Base-by-base conservation (phyloP, 37 sponge, comb jelly and placozoan genomes). In the Ephydatia muelleri region DNA sequence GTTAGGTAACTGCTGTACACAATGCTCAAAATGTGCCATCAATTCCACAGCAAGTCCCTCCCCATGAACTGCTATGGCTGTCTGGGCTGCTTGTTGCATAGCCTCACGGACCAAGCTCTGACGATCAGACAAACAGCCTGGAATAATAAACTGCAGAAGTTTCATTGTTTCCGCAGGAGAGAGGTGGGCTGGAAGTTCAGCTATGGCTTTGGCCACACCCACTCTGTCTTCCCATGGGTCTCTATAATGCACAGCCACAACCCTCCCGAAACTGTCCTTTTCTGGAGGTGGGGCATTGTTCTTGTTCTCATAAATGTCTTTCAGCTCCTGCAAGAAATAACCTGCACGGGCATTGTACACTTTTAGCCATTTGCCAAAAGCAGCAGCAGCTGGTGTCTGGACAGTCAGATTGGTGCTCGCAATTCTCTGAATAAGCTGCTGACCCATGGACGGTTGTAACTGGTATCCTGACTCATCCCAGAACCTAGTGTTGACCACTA, bases 141-240 rank as follows among this genome's bases (percentile, higher is more conserved):
- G 94, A 3, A 97, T 80, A 13, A 95, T 87, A 37, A 93, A 93
- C 78, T 73, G 69, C 12, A 97, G 76, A 36, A 97, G 67, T 6
- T 73, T 47, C 49, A 88, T 64, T 57, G 57, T 33, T 11, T 87
- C 84, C 19, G 66, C 79, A 48, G 65, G 32, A 31, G 81, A 37
- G 22, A 90, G 71, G 76, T 84, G 73, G 13, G 86, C 75, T 8
- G 90, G 81, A 9, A 97, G 38, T 35, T 87, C 77, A 22, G 72
- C 87, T 79, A 98, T 26, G 11, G 91, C 93, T 38, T 83, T 86
- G 19, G 94, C 96, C 81, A 98, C 88, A 65, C 98, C 98, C 79
- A 86, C 80, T 31, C 96, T 73, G 29, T 82, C 79, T 67, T 90
- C 91, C 98, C 98, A 97, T 48, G 76, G 76, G 75, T 97, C 98